These are phyloP conservation scores for Nannospalax galili DNA, from an alignment of 2,113 vertebrate species.

Conservation along the genomic window DNA sequence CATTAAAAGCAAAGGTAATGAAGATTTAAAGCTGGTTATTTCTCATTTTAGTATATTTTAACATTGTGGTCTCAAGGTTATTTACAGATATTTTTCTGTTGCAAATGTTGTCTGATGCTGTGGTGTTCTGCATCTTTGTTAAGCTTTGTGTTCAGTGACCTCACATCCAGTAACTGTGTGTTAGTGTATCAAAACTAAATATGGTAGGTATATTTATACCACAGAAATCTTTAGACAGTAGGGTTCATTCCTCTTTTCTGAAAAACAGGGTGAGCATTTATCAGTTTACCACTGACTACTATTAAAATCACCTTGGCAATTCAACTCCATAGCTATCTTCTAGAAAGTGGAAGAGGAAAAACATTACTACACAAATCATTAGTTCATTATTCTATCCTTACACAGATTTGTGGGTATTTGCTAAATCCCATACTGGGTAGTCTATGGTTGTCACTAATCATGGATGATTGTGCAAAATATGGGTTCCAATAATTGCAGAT, in stretches of 20 bases:
- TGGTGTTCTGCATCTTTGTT: neutral
- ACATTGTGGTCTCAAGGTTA: neutral
- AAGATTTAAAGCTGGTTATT: neutral
- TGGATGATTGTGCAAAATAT: neutral
- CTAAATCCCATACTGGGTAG: neutral
- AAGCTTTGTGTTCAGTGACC: neutral
- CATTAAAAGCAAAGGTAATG: neutral
- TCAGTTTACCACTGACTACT: neutral
- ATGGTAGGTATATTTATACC: neutral
- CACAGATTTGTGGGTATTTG: neutral
- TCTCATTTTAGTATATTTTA: neutral
- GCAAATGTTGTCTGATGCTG: neutral
- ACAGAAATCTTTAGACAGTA: neutral
- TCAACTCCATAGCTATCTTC: neutral
- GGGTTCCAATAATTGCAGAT: neutral
- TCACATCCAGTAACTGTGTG: neutral
- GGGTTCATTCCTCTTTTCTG: neutral
- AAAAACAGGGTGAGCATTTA: neutral
- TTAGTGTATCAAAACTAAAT: neutral
- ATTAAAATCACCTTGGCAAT: neutral
- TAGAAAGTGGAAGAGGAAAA: neutral
- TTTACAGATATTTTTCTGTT: neutral
- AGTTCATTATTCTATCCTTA: neutral
- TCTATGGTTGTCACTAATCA: neutral
- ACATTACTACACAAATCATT: neutral